Evolutionary conservation across 1,140 invertebrate genomes (phyloP), one percentile per base, ranked within the genome.

Genomic region (Drosophila nasuta): DNA sequence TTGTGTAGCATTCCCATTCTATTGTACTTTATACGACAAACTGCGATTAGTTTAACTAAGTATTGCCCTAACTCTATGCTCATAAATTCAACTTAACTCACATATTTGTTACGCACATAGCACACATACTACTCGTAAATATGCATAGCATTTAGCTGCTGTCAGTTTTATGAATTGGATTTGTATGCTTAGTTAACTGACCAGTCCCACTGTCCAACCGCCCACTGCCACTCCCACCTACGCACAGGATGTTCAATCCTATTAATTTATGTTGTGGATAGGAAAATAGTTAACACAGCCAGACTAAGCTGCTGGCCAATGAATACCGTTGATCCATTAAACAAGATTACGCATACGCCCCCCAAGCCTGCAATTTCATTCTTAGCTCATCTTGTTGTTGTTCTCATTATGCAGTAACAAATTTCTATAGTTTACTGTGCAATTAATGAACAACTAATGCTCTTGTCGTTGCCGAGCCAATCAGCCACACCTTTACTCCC

Each of bases 381-480:
- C 43, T 57, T 68, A 41, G 46, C 54, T 25, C 30, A 56, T 28
- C 33, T 15, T 66, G 45, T 62, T 60, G 41, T 45, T 59, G 57
- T 45, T 38, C 33, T 65, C 63, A 74, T 77, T 75, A 77, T 51
- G 51, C 51, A 65, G 48, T 20, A 51, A 45, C 15, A 64, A 52
- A 59, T 66, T 82, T 49, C 49, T 48, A 80, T 73, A 49, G 65
- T 69, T 71, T 77, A 17, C 56, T 59, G 60, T 51, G 49, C 78
- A 85, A 85, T 83, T 85, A 85, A 83, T 81, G 77, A 81, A 75
- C 81, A 83, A 68, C 68, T 77, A 83, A 80, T 82, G 52, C 60
- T 28, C 58, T 71, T 82, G 79, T 77, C 71, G 10, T 52, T 52
- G 62, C 54, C 58, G 33, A 49, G 20, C 38, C 49, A 74, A 62